phyloP scores from a whole-genome alignment of 2,888 invertebrate species.

The Phalera bucephala region DNA sequence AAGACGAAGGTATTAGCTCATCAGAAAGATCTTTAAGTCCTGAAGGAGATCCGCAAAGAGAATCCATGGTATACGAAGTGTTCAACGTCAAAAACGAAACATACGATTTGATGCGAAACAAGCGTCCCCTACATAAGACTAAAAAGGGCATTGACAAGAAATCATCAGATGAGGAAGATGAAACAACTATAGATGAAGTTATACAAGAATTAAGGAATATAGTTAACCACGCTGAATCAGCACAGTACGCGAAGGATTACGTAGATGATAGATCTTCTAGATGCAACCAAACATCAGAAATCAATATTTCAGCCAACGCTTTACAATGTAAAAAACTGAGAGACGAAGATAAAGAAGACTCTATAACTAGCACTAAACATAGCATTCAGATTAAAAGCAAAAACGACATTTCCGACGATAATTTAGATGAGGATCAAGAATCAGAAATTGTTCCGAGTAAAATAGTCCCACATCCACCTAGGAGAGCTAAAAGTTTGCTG shows the following conservation, averaged over 20 bases:
- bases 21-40: conserved; percentile 91
- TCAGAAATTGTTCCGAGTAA: conserved; percentile 90
- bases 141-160: conserved; percentile 64
- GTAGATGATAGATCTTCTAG: conserved; percentile 59
- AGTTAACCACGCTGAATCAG: conserved; percentile 92
- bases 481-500: conserved; percentile 87
- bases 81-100: conserved; percentile 84
- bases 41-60: conserved; percentile 85
- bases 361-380: conserved; percentile 79
- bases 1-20: conserved; percentile 94
- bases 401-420: conserved; percentile 74
- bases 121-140: conserved; percentile 66
- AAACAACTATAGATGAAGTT: conserved; percentile 93
- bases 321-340: conserved; percentile 59
- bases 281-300: conserved; percentile 70
- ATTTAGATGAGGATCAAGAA: conserved; percentile 79
- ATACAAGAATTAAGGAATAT: conserved; percentile 93
- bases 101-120: conserved; percentile 72
- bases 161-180: conserved; percentile 86
- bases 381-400: conserved; percentile 75
- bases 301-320: conserved; percentile 59
- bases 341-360: conserved; percentile 75
- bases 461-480: conserved; percentile 91
- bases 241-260: conserved; percentile 78
- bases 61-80: conserved; percentile 84